These are phyloP conservation scores for Arbacia lixula DNA, from an alignment of 53 echinoderm and acorn worm species.

Conservation along the genomic window DNA sequence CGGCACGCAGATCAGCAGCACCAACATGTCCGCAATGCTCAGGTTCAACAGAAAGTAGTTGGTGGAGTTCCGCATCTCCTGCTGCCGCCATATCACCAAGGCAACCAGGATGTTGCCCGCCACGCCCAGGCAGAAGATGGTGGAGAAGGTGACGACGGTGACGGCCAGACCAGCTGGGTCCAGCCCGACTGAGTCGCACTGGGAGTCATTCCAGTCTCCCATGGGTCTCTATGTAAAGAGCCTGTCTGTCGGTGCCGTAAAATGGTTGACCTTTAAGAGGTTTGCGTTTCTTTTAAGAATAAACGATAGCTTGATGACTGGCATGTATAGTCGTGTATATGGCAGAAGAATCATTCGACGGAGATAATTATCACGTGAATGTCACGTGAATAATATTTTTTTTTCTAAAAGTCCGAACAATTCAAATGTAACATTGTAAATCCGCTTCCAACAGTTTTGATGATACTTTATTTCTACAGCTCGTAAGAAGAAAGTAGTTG, in stretches of 20 bases:
- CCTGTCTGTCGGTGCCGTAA: neutral
- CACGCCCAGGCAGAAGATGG: conserved; percentile 81
- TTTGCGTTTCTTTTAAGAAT: too few species aligned
- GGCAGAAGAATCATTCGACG: too few species aligned
- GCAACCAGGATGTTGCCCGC: conserved; percentile 89
- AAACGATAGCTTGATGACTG: too few species aligned
- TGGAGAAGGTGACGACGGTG: conserved; percentile 67
- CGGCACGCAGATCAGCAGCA: conserved; percentile 92
- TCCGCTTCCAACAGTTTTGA: too few species aligned
- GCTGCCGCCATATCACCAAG: conserved; percentile 84
- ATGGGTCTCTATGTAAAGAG: neutral
- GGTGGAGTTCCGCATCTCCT: conserved; percentile 96
- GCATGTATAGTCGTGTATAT: too few species aligned
- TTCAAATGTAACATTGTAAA: too few species aligned
- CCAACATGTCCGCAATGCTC: conserved; percentile 90
- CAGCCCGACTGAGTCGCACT: neutral
- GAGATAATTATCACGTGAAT: too few species aligned
- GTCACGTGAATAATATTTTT: too few species aligned
- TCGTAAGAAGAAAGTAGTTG: too few species aligned
- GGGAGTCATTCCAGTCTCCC: neutral
- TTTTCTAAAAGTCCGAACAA: too few species aligned
- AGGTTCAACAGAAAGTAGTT: conserved; percentile 95
- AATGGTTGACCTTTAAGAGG: too few species aligned
- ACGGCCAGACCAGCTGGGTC: conserved; percentile 29
- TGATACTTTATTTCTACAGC: too few species aligned